Conservation (phyloP, 2,888 invertebrate genomes). For the Trileptium ribeirensis region DNA sequence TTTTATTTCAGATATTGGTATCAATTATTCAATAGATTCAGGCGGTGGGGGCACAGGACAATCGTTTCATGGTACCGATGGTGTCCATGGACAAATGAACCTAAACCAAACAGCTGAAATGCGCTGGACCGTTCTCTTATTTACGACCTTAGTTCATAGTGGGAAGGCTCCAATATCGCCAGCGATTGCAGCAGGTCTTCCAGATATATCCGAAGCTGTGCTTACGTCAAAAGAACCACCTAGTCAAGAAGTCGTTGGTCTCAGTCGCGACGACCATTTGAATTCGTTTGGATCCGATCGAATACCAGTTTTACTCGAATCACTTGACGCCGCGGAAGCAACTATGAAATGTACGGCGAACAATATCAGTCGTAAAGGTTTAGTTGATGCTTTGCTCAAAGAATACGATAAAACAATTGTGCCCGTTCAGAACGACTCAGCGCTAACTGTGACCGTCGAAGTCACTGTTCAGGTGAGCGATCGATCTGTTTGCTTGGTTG, state of each 20-base stretch:
- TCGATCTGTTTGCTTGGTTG: no score
- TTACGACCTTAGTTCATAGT: neutral
- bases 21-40: no score
- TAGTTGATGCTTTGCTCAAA: conserved; percentile 3
- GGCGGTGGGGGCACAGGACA: no score
- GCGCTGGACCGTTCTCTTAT: neutral
- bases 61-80: no score
- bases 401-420: conserved; percentile 12
- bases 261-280: no score
- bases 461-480: neutral
- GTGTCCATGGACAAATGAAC: neutral
- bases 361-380: conserved; percentile 3
- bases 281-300: no score
- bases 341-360: neutral
- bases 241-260: no score
- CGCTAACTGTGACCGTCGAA: neutral
- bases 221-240: no score
- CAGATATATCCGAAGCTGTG: no score
- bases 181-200: no score
- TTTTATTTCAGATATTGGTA: no score
- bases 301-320: no score
- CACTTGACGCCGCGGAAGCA: neutral
- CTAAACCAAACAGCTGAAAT: neutral
- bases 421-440: neutral
- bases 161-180: neutral